Conservation (phyloP, 2,113 vertebrate genomes). For the Oreochromis spilurus region DNA sequence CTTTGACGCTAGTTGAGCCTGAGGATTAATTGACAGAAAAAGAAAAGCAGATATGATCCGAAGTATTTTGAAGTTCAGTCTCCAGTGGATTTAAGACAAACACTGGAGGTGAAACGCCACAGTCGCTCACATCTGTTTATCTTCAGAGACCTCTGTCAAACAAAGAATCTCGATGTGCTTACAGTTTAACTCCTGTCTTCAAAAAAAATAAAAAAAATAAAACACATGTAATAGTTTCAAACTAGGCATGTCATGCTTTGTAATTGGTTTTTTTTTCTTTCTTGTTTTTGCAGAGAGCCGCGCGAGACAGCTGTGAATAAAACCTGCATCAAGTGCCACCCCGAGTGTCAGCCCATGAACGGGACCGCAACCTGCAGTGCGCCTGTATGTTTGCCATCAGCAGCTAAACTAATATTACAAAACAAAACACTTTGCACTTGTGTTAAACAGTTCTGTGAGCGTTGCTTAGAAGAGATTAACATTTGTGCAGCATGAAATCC, state of each 20-base stretch:
- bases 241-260: not conserved
- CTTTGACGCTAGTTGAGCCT: slow-evolving; percentile 1
- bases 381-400: slow-evolving; percentile 71
- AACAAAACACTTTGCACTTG: not conserved
- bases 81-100: slow-evolving; percentile 15
- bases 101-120: slow-evolving; percentile 20
- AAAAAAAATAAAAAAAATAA: not conserved
- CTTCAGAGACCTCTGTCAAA: slow-evolving; percentile 53
- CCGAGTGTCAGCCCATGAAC: slow-evolving; percentile 80
- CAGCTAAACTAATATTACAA: not conserved
- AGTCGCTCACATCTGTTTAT: slow-evolving; percentile 38
- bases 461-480: not conserved
- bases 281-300: slow-evolving; percentile 69
- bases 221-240: slow-evolving; percentile 26
- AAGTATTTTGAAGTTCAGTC: slow-evolving; percentile 19
- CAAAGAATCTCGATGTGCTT: slow-evolving; percentile 43
- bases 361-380: slow-evolving; percentile 77
- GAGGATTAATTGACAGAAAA: slow-evolving; percentile 9
- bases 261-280: not conserved
- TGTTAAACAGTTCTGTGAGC: not conserved
- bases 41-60: not conserved
- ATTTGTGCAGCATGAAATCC: not conserved
- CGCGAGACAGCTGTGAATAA: slow-evolving; percentile 75
- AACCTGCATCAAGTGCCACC: slow-evolving; percentile 79
- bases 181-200: slow-evolving; percentile 51